These are phyloP conservation scores for Pomacea canaliculata DNA, from an alignment of 2,888 invertebrate species.

Conservation along the genomic window DNA sequence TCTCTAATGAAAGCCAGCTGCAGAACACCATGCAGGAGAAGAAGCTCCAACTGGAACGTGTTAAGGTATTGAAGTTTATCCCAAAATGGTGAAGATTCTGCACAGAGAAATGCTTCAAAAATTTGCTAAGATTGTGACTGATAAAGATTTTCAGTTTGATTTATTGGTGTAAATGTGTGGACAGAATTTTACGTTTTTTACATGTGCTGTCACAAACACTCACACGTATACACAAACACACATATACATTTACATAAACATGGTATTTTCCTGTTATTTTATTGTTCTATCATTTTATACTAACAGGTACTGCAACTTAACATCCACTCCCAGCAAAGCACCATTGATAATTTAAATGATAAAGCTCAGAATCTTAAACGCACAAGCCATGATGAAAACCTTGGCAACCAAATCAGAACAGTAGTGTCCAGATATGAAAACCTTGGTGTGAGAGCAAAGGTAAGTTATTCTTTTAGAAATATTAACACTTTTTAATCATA, in stretches of 20 bases:
- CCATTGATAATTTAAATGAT: slow-evolving; percentile 86
- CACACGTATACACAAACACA: too few species aligned
- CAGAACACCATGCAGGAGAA: slow-evolving; percentile 64
- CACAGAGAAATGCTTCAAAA: too few species aligned
- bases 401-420: slow-evolving; percentile 83
- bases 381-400: slow-evolving; percentile 75
- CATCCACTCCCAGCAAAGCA: slow-evolving; percentile 59
- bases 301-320: slow-evolving; percentile 59
- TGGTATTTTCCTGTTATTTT: too few species aligned
- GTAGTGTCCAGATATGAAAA: slow-evolving; percentile 87
- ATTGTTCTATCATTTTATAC: too few species aligned
- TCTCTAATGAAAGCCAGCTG: slow-evolving; percentile 83
- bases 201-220: too few species aligned
- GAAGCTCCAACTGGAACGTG: slow-evolving; percentile 78
- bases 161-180: neutral
- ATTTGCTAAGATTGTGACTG: neutral
- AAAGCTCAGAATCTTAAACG: slow-evolving; percentile 83
- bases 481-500: neutral
- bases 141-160: neutral
- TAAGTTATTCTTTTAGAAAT: slow-evolving; percentile 40
- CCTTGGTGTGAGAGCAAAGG: slow-evolving; percentile 82
- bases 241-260: too few species aligned
- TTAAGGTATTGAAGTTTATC: slow-evolving; percentile 77
- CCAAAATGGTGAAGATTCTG: too few species aligned
- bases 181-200: neutral